A percentile compares a stretch with the other conserved stretches of the same genome.
phyloP scores from a whole-genome alignment of 2,113 vertebrate genomes.

The Haemorhous mexicanus region DNA sequence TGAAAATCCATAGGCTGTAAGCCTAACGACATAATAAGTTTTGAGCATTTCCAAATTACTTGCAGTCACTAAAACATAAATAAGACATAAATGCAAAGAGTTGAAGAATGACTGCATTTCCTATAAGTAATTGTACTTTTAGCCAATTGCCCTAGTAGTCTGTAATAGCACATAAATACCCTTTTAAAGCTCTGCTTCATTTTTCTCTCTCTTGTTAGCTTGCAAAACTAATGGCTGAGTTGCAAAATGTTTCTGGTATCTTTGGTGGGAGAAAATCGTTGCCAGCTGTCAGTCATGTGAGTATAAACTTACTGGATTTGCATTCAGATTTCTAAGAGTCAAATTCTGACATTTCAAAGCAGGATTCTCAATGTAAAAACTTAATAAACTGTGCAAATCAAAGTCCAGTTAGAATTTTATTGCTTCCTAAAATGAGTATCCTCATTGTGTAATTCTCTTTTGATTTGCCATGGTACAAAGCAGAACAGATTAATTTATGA shows the following conservation, averaged over 20 bases:
- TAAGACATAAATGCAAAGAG: neutral
- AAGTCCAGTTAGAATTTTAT: neutral
- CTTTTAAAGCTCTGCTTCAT: conserved; percentile 1
- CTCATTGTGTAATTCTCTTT: neutral
- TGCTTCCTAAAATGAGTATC: neutral
- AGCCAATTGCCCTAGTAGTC: neutral
- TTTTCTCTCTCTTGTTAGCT: conserved; percentile 76
- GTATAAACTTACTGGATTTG: conserved; percentile 6
- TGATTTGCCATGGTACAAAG: neutral
- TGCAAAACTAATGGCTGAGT: conserved; percentile 93
- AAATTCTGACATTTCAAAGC: neutral
- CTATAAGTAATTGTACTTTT: conserved; percentile 19
- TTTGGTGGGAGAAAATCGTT: conserved; percentile 72
- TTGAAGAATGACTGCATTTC: neutral
- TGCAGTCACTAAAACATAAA: neutral
- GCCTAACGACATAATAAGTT: neutral
- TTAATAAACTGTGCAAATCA: neutral
- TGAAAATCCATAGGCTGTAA: neutral
- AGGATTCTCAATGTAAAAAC: neutral
- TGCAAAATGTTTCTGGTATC: conserved; percentile 86
- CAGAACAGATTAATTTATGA: neutral
- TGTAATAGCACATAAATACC: neutral
- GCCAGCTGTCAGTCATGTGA: conserved; percentile 73
- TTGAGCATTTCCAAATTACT: neutral
- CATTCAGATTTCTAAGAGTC: neutral